Conservation (phyloP, 2,113 vertebrate species). For the Chionis minor region DNA sequence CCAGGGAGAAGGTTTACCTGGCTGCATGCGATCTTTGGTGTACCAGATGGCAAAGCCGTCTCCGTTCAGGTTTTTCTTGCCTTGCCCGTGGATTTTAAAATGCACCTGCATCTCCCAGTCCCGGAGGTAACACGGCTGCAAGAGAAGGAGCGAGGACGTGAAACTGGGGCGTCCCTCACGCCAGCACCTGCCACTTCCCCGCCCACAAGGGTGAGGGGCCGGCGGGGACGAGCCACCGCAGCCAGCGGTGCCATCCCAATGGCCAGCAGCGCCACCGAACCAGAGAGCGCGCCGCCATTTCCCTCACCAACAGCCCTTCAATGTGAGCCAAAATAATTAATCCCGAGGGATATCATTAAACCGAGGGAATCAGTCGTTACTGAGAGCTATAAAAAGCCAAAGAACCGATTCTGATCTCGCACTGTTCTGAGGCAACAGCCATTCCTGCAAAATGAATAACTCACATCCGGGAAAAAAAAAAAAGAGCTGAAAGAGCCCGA, state of each 20-base stretch:
- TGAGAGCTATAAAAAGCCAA: not conserved
- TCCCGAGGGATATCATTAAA: not conserved
- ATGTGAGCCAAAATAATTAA: not conserved
- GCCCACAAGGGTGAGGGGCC: too few species aligned
- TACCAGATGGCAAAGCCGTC: slow-evolving; percentile 96
- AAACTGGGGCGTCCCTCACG: fast-evolving
- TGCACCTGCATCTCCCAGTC: slow-evolving; percentile 99
- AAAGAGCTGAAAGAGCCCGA: not conserved
- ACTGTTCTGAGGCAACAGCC: fast-evolving
- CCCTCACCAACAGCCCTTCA: not conserved
- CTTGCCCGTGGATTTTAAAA: slow-evolving; percentile 93
- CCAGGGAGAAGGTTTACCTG: slow-evolving; percentile 71
- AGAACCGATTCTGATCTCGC: fast-evolving
- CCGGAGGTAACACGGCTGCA: slow-evolving; percentile 89
- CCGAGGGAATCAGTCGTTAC: not conserved
- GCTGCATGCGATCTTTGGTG: slow-evolving; percentile 92
- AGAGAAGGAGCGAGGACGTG: fast-evolving
- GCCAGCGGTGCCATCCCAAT: too few species aligned
- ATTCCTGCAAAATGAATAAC: not conserved
- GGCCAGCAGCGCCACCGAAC: not conserved
- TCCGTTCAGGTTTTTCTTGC: slow-evolving; percentile 96
- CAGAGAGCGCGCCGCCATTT: fast-evolving
- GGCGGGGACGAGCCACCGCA: too few species aligned
- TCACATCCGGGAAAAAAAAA: fast-evolving
- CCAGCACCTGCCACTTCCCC: not conserved